A percentile compares a stretch with the other conserved stretches of the same genome.
These are phyloP conservation scores for Antheraea yamamai DNA, from an alignment of 2,888 invertebrate genomes.

Conservation along the genomic window DNA sequence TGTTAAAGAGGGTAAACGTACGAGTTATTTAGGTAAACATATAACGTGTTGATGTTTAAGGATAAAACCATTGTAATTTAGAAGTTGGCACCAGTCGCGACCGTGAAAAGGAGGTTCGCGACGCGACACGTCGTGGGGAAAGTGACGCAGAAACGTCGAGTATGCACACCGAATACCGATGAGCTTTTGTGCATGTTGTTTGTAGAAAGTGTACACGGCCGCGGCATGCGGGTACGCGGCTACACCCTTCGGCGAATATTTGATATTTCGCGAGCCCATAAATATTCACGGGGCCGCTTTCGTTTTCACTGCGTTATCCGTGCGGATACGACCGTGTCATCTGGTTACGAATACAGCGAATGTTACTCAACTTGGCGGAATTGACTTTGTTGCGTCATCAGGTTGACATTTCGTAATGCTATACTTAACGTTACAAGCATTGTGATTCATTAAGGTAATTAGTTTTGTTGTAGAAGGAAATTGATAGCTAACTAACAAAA, in stretches of 20 bases:
- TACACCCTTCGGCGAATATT: constrained; percentile 78
- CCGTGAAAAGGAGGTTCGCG: constrained; percentile 35
- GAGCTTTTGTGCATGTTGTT: constrained; percentile 71
- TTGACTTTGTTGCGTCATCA: constrained; percentile 58
- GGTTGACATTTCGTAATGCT: constrained; percentile 58
- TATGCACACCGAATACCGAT: constrained; percentile 74
- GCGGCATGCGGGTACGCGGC: constrained; percentile 68
- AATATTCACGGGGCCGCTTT: constrained; percentile 74
- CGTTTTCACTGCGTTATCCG: constrained; percentile 73
- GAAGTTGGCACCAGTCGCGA: neutral
- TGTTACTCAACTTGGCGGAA: constrained; percentile 71
- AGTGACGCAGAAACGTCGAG: constrained; percentile 62
- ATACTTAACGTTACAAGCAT: constrained; percentile 35
- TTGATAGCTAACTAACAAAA: neutral
- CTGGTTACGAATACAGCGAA: constrained; percentile 57
- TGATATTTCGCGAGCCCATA: constrained; percentile 77
- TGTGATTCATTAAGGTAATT: constrained; percentile 29
- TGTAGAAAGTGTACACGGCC: constrained; percentile 69
- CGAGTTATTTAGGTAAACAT: neutral
- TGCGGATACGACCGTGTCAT: constrained; percentile 49
- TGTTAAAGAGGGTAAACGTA: neutral
- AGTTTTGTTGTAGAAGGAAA: neutral
- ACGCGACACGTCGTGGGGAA: constrained; percentile 58
- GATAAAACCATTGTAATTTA: neutral
- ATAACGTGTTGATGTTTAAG: neutral